phyloP scores from a whole-genome alignment of 2,888 invertebrate genomes.

The Orthonevra nobilis region DNA sequence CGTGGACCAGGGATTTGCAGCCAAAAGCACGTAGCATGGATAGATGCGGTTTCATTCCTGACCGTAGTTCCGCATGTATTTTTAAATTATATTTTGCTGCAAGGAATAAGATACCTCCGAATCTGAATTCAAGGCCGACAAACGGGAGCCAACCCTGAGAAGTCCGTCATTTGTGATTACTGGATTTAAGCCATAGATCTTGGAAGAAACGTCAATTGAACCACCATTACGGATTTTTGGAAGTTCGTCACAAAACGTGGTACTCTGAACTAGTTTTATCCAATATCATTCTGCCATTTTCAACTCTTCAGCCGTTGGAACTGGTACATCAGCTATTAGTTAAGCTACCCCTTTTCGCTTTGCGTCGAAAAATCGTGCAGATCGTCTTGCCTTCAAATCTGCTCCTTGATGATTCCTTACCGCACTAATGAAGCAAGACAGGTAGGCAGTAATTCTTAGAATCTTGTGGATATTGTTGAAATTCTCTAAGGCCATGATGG shows the following conservation, averaged over 20 bases:
- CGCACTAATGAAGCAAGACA: neutral
- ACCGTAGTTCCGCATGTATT: too few relatives aligned
- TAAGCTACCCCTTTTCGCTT: neutral
- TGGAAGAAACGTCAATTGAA: neutral
- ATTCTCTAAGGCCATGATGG: neutral
- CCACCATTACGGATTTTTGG: neutral
- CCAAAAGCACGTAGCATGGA: too few relatives aligned
- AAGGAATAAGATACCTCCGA: neutral
- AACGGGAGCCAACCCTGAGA: neutral
- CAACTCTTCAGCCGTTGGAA: neutral
- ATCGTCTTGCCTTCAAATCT: too few relatives aligned
- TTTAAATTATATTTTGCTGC: too few relatives aligned
- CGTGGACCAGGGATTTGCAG: too few relatives aligned
- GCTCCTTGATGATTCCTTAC: neutral
- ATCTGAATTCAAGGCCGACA: neutral
- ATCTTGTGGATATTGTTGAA: neutral
- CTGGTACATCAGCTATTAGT: neutral
- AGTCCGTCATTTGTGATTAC: neutral
- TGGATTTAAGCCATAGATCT: neutral
- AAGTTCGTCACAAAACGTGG: neutral
- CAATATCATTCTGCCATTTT: neutral
- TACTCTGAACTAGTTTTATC: neutral
- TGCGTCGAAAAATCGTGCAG: too few relatives aligned
- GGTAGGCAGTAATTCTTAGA: neutral
- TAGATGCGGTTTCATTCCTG: too few relatives aligned